A percentile compares a stretch with the other conserved stretches of the same genome.
These are phyloP conservation scores for Parnassius glacialis DNA, from an alignment of 2,888 invertebrate genomes.

Conservation along the genomic window DNA sequence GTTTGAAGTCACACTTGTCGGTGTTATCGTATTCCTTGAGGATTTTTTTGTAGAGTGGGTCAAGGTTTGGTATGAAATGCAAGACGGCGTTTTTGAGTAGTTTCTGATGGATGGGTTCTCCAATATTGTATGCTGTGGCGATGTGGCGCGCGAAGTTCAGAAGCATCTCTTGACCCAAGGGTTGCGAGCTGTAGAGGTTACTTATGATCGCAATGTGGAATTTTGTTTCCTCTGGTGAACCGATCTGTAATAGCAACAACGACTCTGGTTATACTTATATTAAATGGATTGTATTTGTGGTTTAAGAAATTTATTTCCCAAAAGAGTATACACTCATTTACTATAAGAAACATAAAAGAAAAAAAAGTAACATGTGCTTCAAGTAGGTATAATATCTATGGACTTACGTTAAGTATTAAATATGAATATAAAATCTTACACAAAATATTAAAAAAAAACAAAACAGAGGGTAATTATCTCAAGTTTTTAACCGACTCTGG, in stretches of 20 bases:
- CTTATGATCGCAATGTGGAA: constrained; percentile 92
- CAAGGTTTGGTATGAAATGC: constrained; percentile 87
- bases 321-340: no score
- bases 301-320: no score
- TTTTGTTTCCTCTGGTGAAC: constrained; percentile 89
- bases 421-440: no score
- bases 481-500: no score
- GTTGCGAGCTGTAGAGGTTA: constrained; percentile 90
- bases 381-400: no score
- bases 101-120: constrained; percentile 83
- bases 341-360: no score
- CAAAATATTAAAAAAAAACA: no score
- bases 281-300: no score
- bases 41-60: constrained; percentile 55
- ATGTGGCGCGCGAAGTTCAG: constrained; percentile 92
- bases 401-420: no score
- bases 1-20: constrained; percentile 55
- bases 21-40: constrained; percentile 50
- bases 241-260: constrained; percentile 78
- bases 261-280: no score
- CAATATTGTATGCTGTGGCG: constrained; percentile 84
- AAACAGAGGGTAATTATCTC: no score
- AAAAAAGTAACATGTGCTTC: no score
- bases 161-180: constrained; percentile 91
- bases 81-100: constrained; percentile 87